These are phyloP conservation scores for Microplitis mediator DNA, from an alignment of 1,140 invertebrate genomes.

Conservation along the genomic window DNA sequence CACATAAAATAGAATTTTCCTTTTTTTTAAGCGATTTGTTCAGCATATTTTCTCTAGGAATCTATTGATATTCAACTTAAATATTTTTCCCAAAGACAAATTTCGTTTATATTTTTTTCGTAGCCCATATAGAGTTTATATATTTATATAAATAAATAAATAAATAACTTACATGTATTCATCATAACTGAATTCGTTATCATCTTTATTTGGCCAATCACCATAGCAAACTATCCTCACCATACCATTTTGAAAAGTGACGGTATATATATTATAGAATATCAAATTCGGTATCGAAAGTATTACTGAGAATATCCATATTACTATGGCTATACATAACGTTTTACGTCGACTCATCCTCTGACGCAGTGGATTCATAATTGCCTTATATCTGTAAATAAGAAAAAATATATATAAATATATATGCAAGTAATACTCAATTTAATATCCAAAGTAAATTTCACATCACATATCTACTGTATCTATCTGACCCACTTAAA, in stretches of 20 bases:
- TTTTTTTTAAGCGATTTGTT: too few relatives aligned
- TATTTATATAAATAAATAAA: constrained; percentile 21
- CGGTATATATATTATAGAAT: constrained; percentile 75
- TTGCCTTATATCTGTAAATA: constrained; percentile 82
- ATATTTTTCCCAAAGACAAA: too few relatives aligned
- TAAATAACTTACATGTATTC: constrained; percentile 78
- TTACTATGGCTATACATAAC: constrained; percentile 78
- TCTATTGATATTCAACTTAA: too few relatives aligned
- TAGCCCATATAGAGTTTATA: not conserved
- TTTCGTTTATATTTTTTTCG: not conserved
- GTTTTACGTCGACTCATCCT: constrained; percentile 82
- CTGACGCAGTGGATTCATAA: constrained; percentile 86
- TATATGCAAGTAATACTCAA: too few relatives aligned
- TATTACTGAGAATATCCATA: constrained; percentile 79
- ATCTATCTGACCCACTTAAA: too few relatives aligned
- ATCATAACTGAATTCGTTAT: constrained; percentile 70
- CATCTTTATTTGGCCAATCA: constrained; percentile 79
- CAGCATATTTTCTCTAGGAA: too few relatives aligned
- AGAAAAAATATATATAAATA: constrained; percentile 5
- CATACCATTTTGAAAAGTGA: constrained; percentile 67
- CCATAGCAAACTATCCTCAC: constrained; percentile 76
- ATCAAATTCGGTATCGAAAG: constrained; percentile 85
- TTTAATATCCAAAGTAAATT: too few relatives aligned
- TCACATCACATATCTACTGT: too few relatives aligned
- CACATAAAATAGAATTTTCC: too few relatives aligned